Evolutionary conservation across 2,888 invertebrate genomes (phyloP).

Genomic region (Argyresthia albistria): DNA sequence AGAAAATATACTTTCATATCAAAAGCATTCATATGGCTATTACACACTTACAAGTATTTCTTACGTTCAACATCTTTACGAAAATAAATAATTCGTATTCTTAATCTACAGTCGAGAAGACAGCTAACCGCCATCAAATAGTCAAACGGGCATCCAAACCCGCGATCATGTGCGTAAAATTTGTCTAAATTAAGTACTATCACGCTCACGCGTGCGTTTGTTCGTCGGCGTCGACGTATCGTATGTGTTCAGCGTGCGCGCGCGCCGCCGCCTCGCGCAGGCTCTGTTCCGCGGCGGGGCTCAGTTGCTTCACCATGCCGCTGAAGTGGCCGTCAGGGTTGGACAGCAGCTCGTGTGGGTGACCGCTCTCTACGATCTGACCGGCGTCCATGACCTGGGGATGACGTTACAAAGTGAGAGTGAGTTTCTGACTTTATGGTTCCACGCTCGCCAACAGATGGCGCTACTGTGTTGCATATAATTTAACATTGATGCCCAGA

Average conservation of each 20-base stretch:
- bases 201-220: constrained; percentile 12
- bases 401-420: neutral
- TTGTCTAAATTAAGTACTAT: neutral
- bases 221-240: constrained; percentile 55
- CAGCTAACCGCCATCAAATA: no score
- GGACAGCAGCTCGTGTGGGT: constrained; percentile 76
- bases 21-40: no score
- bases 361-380: constrained; percentile 78
- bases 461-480: no score
- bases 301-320: constrained; percentile 76
- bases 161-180: neutral
- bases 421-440: no score
- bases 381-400: constrained; percentile 74
- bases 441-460: no score
- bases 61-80: no score
- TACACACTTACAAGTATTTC: no score
- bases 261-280: constrained; percentile 46
- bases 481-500: no score
- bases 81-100: neutral
- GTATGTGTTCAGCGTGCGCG: constrained; percentile 51
- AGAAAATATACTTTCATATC: no score
- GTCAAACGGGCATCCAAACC: neutral
- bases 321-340: constrained; percentile 70
- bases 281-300: constrained; percentile 57
- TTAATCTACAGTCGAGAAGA: neutral